These are phyloP conservation scores for Neodiprion virginianus DNA, from an alignment of 1,140 invertebrate species.

Conservation along the genomic window DNA sequence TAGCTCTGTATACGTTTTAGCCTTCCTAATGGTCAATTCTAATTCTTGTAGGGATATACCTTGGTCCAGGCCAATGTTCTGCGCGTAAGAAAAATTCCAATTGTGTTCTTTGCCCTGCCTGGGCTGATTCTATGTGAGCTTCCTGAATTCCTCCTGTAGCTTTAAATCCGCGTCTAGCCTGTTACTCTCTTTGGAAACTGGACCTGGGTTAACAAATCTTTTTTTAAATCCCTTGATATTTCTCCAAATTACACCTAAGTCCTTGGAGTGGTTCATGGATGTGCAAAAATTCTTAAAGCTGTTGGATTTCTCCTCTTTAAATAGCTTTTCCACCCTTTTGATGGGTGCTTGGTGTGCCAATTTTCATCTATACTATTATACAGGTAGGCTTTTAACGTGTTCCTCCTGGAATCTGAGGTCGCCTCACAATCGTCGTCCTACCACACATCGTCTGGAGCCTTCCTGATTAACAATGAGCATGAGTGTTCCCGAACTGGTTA, in stretches of 20 bases:
- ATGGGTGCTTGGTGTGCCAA: not conserved
- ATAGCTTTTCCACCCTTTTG: not conserved
- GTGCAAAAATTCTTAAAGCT: not conserved
- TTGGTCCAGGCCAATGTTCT: not conserved
- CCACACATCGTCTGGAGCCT: not conserved
- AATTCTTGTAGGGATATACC: not conserved
- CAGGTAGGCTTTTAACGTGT: not conserved
- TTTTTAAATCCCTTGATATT: not conserved
- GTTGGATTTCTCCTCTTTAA: not conserved
- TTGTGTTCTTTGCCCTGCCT: not conserved
- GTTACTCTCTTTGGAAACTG: not conserved
- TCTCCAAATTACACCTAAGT: not conserved
- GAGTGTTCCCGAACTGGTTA: not conserved
- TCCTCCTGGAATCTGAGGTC: not conserved
- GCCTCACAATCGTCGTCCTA: slow-evolving; percentile 14
- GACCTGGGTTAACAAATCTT: not conserved
- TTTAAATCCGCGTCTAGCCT: not conserved
- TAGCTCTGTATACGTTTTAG: not conserved
- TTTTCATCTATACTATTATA: not conserved
- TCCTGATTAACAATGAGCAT: not conserved
- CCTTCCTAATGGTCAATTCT: not conserved
- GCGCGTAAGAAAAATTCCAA: not conserved
- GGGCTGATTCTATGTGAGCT: not conserved
- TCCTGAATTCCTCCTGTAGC: not conserved
- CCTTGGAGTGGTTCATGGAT: not conserved